Base-by-base conservation (phyloP, 2,797 vertebrate genomes). In the Epinephelus coioides region DNA sequence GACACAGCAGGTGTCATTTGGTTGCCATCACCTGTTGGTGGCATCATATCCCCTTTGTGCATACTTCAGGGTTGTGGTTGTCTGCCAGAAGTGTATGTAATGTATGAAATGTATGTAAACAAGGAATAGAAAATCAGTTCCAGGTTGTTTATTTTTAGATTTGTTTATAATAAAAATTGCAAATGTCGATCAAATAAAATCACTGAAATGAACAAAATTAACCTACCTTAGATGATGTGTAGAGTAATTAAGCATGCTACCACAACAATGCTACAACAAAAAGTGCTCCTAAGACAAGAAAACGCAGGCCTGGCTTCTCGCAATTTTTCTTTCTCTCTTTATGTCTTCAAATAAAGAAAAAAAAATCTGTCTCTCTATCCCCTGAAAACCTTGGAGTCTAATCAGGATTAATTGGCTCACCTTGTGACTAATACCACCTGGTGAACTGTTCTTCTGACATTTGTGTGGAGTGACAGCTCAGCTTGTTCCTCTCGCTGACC, bases 381-480 rank as follows among this genome's bases (percentile, higher is more conserved):
- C 2, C 2, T 3, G 4, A 50, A 63, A 49, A 57, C 69, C 18
- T 44, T 13, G 38, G 51, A 62, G 78, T 76, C 78, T 63, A 69
- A 76, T 81, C 18, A 55, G 40, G 73, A 84, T 70, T 78, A 85
- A 88, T 80, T 89, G 81, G 63, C 63, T 34, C 15, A 69, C 62
- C 69, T 55, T 55, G 47, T 82, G 47, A 75, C 68, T 68, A 40
- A 57, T 55, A 76, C 70, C 78, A 79, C 55, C 66, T 23, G 53
- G 51, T 78, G 69, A 85, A 85, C 69, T 66, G 76, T 56, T 74
- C 67, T 70, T 43, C 79, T 74, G 69, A 87, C 83, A 88, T 88
- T 90, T 86, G 65, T 76, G 44, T 2, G 0, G 50, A 64, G 30
- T 82, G 78, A 87, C 82, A 78, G 80, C 65, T 78, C 76, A 6